Base-by-base conservation (phyloP, 2,797 vertebrate genomes). In the Pygocentrus nattereri region DNA sequence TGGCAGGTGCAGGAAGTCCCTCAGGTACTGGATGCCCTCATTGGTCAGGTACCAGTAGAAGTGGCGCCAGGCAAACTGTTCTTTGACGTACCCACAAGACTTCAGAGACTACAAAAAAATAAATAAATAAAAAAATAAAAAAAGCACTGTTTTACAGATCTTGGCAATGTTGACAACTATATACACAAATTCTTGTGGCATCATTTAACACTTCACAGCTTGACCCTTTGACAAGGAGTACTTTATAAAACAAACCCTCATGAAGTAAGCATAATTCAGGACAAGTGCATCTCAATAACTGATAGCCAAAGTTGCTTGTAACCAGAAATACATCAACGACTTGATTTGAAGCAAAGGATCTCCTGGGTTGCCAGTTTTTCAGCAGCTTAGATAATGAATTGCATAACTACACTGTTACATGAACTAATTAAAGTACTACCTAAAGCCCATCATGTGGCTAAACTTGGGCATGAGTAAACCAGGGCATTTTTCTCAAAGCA, bases 31-130 rank as follows among this genome's bases (percentile, higher is more conserved):
- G 91, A 99, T 99, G 59, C 98, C 98, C 89, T 99, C 98, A 2
- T 99, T 99, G 88, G 98, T 99, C 85, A 99, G 95, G 85, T 99
- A 99, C 98, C 98, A 99, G 90, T 99, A 99, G 85, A 99, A 99
- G 81, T 99, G 98, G 84, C 98, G 97, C 98, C 98, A 99, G 10
- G 98, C 98, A 93, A 99, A 99, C 93, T 99, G 98, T 91, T 99
- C 98, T 92, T 99, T 99, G 85, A 99, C 98, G 1, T 97, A 98
- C 81, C 98, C 98, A 38, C 97, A 97, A 6, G 98, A 99, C 91
- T 99, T 99, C 91, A 99, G 91, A 61, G 98, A 99, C 98, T 99
- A 78, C 0, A 13, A 70, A 41, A 61, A 25, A 59, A 59, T 8
- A 6, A n/a, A 54, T 21, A 16, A 23, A 4, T n/a, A n/a, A n/a